These are phyloP conservation scores for Trichomycterus rosablanca DNA, from an alignment of 2,113 vertebrate genomes.

Conservation along the genomic window DNA sequence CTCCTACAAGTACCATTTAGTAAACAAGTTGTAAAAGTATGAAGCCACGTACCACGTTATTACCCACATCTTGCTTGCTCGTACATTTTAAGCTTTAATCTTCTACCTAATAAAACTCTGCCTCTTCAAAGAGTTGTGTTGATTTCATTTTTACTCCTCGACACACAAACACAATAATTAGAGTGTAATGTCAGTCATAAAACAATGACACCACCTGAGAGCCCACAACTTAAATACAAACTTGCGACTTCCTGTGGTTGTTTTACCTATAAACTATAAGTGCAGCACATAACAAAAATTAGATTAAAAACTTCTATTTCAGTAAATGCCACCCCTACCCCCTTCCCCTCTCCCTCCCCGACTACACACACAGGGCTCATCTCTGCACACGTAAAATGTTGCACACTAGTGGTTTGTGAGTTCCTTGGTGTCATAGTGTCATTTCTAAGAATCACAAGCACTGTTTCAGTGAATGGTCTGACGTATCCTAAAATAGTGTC, in stretches of 20 bases:
- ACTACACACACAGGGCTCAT: not conserved
- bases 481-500: constrained; percentile 24
- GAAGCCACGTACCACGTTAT: no score
- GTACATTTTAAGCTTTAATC: no score
- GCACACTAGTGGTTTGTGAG: constrained; percentile 22
- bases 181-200: no score
- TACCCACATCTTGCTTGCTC: no score
- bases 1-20: no score
- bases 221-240: constrained; percentile 4
- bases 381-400: not conserved
- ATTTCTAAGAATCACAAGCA: constrained; percentile 25
- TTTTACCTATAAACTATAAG: no score
- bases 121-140: no score
- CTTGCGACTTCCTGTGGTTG: constrained; percentile 16
- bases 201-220: not conserved
- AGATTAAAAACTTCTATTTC: constrained; percentile 10
- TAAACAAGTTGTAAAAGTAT: no score
- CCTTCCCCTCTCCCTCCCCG: not conserved
- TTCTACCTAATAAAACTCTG: no score
- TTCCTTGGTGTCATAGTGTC: constrained; percentile 19
- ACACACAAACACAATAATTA: no score
- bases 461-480: not conserved
- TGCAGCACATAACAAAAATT: not conserved
- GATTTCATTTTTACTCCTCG: no score
- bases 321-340: constrained; percentile 1